Percentiles rank a stretch among this genome's conserved stretches.
Evolutionary conservation across 2,113 vertebrate species (phyloP).

Genomic region (Carassius auratus): DNA sequence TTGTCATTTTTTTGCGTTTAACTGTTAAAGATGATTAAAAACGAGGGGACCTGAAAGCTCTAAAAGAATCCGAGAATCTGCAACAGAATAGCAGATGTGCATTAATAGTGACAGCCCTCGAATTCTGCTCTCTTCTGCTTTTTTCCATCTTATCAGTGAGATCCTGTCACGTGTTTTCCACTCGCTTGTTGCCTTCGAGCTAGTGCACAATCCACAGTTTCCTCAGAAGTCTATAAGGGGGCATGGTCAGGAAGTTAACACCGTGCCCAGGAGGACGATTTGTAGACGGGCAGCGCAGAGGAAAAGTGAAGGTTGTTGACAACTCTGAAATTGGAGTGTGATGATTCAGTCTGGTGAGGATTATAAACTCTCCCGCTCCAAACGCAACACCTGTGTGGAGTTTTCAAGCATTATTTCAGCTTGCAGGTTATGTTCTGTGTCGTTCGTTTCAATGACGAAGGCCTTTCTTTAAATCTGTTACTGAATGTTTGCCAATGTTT

Average conservation of each 20-base stretch:
- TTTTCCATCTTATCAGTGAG: not conserved
- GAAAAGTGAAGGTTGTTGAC: constrained; percentile 54
- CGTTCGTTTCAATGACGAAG: not conserved
- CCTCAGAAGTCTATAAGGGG: not conserved
- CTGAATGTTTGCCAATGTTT: constrained; percentile 15
- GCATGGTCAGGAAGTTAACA: constrained; percentile 16
- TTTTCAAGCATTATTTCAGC: not conserved
- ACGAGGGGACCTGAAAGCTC: not conserved
- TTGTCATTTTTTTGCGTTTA: not conserved
- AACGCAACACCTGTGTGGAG: not conserved
- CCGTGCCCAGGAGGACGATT: not conserved
- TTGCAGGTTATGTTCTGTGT: not conserved
- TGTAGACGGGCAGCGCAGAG: constrained; percentile 7
- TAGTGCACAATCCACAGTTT: not conserved
- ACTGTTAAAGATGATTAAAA: not conserved
- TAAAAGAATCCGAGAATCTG: not conserved
- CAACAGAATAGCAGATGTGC: not conserved
- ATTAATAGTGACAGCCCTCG: not conserved
- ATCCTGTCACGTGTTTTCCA: not conserved
- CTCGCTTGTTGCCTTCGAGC: constrained; percentile 5
- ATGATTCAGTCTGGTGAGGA: constrained; percentile 26
- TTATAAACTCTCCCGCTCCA: constrained; percentile 42
- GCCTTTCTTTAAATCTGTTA: not conserved
- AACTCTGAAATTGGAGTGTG: constrained; percentile 20
- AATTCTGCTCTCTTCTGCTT: not conserved